phyloP scores from a whole-genome alignment of 2,888 invertebrate species.

The Mycogona germanica region DNA sequence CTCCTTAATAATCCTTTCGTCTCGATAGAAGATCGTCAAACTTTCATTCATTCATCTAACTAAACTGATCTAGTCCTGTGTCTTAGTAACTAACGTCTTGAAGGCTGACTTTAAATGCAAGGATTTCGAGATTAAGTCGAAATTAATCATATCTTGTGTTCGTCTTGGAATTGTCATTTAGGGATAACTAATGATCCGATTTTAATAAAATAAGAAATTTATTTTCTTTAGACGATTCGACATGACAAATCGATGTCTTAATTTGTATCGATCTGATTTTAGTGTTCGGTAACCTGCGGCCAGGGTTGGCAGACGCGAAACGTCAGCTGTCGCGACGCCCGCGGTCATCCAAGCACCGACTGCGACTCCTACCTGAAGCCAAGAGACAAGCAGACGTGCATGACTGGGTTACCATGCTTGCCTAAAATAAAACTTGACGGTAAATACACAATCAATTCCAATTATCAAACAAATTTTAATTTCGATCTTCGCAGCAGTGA shows the following conservation, averaged over 20 bases:
- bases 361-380: slow-evolving; percentile 59
- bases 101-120: too few species aligned
- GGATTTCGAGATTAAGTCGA: too few species aligned
- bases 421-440: slow-evolving; percentile 4
- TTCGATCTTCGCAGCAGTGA: too few species aligned
- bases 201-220: background rate
- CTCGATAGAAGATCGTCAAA: too few species aligned
- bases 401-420: slow-evolving; percentile 28
- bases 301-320: slow-evolving; percentile 66
- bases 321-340: slow-evolving; percentile 54
- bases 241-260: background rate
- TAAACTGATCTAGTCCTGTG: too few species aligned
- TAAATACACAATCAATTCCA: background rate
- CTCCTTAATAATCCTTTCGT: background rate
- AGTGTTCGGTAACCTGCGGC: slow-evolving; percentile 92
- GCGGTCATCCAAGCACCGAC: slow-evolving; percentile 42
- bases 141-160: too few species aligned
- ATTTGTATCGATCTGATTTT: slow-evolving; percentile 22
- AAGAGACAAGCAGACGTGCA: slow-evolving; percentile 54
- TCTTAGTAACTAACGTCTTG: too few species aligned
- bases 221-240: background rate
- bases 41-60: too few species aligned
- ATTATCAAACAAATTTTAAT: background rate
- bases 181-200: slow-evolving; percentile 3
- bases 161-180: too few species aligned